Evolutionary conservation across 2,797 vertebrate species (phyloP), one percentile per base, ranked within the genome.

Genomic region (Acipenser transmontanus): DNA sequence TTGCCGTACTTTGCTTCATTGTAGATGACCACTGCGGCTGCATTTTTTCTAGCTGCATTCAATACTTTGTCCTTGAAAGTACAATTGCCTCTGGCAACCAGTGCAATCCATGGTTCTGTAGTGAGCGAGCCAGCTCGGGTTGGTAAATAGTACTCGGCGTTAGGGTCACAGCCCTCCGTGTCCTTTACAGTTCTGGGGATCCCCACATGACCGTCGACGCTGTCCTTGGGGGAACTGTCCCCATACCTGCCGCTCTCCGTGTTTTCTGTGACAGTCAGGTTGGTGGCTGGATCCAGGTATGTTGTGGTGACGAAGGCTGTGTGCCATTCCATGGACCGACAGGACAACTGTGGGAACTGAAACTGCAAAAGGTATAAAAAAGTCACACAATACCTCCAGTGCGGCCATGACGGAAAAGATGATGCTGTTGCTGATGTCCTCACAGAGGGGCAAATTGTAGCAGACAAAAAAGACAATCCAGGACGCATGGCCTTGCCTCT

Each of bases 191-290:
- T 64, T 47, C 76, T 75, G 4, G 87, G 88, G 71, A 83, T 80
- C 70, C 88, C 88, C 74, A 89, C 86, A 71, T 85, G 75, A 74
- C 89, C 88, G 50, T 77, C 75, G 9, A 79, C 83, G 62, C 73
- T 64, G 70, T 80, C 83, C 76, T 82, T 85, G 71, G 86, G 86
- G 47, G 88, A 91, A 72, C 75, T 80, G 67, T 86, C 82, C n/a
- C 86, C 84, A 64, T 89, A 91, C 70, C 86, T 85, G 69, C 87
- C 87, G 75, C 82, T 86, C 80, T 89, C 87, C 7, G 81, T 76
- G 67, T 62, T 69, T 63, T 82, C 83, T 13, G 56, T 51, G 70
- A 85, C 80, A 2, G 85, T 88, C 64, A 66, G 76, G 81, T 89
- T 89, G 17, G 81, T 82, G 66, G 68, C 77, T 6, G 80, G 86